Conservation (phyloP, 2,888 invertebrate species). For the Ramazzottius varieornatus region DNA sequence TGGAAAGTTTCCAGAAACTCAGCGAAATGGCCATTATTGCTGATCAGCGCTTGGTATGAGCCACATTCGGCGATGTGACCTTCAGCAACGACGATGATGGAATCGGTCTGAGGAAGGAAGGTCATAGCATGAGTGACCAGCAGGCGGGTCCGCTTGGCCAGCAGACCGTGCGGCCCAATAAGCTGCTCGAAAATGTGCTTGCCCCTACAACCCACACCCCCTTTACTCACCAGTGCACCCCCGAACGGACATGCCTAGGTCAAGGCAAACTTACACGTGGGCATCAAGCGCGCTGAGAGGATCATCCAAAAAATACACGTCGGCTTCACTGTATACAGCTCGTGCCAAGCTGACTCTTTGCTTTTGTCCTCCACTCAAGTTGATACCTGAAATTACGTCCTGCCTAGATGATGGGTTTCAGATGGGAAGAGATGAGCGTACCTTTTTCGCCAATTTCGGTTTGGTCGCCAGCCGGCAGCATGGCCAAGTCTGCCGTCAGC, state of each 20-base stretch:
- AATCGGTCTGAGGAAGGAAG: constrained; percentile 63
- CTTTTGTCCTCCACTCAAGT: constrained; percentile 19
- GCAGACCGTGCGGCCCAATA: constrained; percentile 23
- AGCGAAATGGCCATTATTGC: constrained; percentile 37
- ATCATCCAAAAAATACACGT: constrained; percentile 64
- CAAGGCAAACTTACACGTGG: constrained; percentile 35
- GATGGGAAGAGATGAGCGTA: too few species aligned
- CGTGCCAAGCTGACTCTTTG: constrained; percentile 21
- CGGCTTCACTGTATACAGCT: constrained; percentile 18
- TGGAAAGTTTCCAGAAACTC: constrained; percentile 29
- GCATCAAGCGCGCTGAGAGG: constrained; percentile 81
- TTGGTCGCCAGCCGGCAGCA: constrained; percentile 28
- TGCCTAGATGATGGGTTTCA: too few species aligned
- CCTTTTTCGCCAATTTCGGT: constrained; percentile 34
- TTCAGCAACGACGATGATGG: constrained; percentile 60
- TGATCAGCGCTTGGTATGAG: constrained; percentile 59
- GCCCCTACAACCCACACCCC: constrained; percentile 14
- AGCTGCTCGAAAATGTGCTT: constrained; percentile 29
- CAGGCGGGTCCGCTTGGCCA: constrained; percentile 39
- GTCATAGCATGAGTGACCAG: constrained; percentile 85
- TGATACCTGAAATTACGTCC: too few species aligned
- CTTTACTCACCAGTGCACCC: too few species aligned
- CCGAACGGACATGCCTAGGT: too few species aligned
- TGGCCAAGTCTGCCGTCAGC: constrained; percentile 27
- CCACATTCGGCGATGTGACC: constrained; percentile 68